phyloP scores from a whole-genome alignment of 1,140 invertebrate genomes.

The Acyrthosiphon pisum region DNA sequence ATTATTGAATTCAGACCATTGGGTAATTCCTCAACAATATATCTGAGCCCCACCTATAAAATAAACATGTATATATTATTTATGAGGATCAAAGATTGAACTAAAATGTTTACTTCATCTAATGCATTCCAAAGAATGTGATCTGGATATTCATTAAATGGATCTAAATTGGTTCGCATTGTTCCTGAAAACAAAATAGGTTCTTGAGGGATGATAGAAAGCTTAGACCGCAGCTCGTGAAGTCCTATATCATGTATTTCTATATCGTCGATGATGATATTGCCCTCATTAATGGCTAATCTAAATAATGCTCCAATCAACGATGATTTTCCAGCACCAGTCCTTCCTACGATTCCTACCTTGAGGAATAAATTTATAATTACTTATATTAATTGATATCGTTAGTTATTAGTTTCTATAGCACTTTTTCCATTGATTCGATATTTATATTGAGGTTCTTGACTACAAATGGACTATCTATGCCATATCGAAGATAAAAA shows the following conservation, averaged over 20 bases:
- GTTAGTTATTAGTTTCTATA: neutral
- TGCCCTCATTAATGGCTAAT: conserved; percentile 69
- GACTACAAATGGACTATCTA: conserved; percentile 65
- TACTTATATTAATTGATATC: neutral
- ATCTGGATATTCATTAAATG: conserved; percentile 71
- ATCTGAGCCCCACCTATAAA: neutral
- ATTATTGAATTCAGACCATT: neutral
- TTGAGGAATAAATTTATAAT: conserved; percentile 64
- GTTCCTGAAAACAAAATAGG: conserved; percentile 79
- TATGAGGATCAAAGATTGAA: neutral
- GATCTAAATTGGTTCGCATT: conserved; percentile 84
- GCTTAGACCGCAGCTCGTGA: conserved; percentile 72
- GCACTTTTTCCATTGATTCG: conserved; percentile 67
- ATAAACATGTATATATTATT: neutral
- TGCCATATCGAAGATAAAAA: conserved; percentile 69
- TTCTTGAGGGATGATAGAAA: conserved; percentile 83
- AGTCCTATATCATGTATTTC: conserved; percentile 72
- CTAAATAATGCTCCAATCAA: conserved; percentile 83
- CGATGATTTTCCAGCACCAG: conserved; percentile 91
- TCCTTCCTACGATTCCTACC: conserved; percentile 81
- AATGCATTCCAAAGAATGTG: conserved; percentile 69
- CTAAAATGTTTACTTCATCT: conserved; percentile 64
- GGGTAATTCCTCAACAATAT: neutral
- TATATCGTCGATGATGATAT: conserved; percentile 73
- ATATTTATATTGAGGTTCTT: conserved; percentile 68